phyloP scores from a whole-genome alignment of 1,140 invertebrate genomes.

The Nebria ingens region DNA sequence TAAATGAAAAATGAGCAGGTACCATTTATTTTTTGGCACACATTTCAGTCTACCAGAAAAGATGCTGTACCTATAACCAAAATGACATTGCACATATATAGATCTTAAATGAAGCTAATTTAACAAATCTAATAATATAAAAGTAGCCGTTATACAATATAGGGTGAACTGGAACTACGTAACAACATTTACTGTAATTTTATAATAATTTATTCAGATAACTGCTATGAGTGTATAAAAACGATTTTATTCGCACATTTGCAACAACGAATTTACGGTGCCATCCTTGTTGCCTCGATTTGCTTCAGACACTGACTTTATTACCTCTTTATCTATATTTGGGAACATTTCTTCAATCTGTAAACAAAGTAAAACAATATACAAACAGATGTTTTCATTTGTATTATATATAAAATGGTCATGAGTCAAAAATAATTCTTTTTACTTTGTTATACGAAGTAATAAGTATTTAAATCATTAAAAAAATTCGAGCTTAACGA shows the following conservation, averaged over 20 bases:
- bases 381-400: conserved; percentile 28
- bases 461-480: background rate
- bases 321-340: conserved; percentile 82
- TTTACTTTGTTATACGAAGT: too few species aligned
- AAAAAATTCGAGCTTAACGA: too few species aligned
- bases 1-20: background rate
- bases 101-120: too few species aligned
- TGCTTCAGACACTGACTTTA: conserved; percentile 81
- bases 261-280: conserved; percentile 83
- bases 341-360: conserved; percentile 95
- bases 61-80: background rate
- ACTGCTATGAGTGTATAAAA: background rate
- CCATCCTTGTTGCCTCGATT: conserved; percentile 83
- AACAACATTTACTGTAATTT: too few species aligned
- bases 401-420: background rate
- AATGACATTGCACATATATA: too few species aligned
- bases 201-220: too few species aligned
- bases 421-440: background rate
- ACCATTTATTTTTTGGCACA: background rate
- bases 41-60: conserved; percentile 2
- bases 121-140: too few species aligned
- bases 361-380: conserved; percentile 6
- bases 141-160: too few species aligned
- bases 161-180: too few species aligned
- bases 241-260: conserved; percentile 66